Evolutionary conservation across 2,888 invertebrate species (phyloP).

Genomic region (Xestobium rufovillosum): DNA sequence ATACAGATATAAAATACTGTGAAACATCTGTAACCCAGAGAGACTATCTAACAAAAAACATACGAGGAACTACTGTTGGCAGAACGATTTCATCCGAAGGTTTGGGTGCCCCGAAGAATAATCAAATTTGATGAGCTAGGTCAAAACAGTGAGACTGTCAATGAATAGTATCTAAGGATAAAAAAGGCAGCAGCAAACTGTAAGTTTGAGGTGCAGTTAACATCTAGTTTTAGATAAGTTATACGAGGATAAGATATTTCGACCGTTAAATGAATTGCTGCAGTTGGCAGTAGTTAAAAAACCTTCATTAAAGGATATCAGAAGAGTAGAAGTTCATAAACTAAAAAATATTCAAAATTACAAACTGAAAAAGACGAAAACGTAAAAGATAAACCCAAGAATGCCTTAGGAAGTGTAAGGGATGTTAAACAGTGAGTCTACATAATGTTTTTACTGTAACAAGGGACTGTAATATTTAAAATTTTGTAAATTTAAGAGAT

Average conservation of each 20-base stretch:
- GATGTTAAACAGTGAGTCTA: too few species aligned
- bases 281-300: conserved; percentile 8
- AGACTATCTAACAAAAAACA: too few species aligned
- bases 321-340: too few species aligned
- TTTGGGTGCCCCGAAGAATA: conserved; percentile 18
- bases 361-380: too few species aligned
- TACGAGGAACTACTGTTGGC: too few species aligned
- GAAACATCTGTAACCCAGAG: too few species aligned
- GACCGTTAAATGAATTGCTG: conserved; percentile 8
- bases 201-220: conserved; percentile 17
- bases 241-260: conserved; percentile 8
- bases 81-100: conserved; percentile 15
- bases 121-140: conserved; percentile 18
- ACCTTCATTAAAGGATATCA: conserved; percentile 6
- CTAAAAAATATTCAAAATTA: too few species aligned
- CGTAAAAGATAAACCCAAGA: too few species aligned
- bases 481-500: conserved; percentile 16
- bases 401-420: too few species aligned
- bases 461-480: conserved; percentile 15
- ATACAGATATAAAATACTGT: too few species aligned
- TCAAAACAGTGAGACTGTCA: conserved; percentile 19
- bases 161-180: conserved; percentile 19
- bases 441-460: conserved; percentile 13
- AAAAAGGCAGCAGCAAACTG: conserved; percentile 21
- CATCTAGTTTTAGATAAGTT: conserved; percentile 11